Conservation (phyloP, 2,113 vertebrate species). For the Actinemys pallida region DNA sequence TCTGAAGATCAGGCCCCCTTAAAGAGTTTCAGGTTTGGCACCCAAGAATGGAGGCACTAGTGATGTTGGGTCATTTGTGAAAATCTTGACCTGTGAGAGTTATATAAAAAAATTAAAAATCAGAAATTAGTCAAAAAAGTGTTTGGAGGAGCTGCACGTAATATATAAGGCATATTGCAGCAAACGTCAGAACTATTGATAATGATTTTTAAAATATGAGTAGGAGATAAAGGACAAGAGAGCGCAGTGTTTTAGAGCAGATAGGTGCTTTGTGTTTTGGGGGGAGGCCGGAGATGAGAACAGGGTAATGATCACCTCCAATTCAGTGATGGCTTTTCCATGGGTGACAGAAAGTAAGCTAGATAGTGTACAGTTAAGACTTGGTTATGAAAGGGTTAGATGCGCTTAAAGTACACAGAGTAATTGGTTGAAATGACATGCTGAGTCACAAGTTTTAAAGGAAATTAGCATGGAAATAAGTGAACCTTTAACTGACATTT, state of each 20-base stretch:
- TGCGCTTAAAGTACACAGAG: slow-evolving; percentile 35
- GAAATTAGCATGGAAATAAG: slow-evolving; percentile 55
- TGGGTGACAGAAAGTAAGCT: slow-evolving; percentile 35
- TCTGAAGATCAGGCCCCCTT: neutral
- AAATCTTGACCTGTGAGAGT: neutral
- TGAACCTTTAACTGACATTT: slow-evolving; percentile 55
- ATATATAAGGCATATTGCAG: neutral
- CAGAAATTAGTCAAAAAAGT: neutral
- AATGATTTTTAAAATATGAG: neutral
- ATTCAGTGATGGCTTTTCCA: neutral
- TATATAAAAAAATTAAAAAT: neutral
- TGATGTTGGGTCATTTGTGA: neutral
- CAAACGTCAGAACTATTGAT: neutral
- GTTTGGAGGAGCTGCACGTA: neutral
- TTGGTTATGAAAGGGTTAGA: neutral
- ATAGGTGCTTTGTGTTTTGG: neutral
- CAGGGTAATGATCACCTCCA: slow-evolving; percentile 27
- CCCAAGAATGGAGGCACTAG: neutral
- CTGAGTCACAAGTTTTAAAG: slow-evolving; percentile 61
- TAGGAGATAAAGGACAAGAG: neutral
- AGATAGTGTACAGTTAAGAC: neutral
- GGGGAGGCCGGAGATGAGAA: neutral
- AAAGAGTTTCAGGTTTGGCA: neutral
- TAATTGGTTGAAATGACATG: slow-evolving; percentile 35
- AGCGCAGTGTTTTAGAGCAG: neutral